Evolutionary conservation across 2,113 vertebrate genomes (phyloP), one percentile per base, ranked within the genome.

Genomic region (Enhydra lutris): DNA sequence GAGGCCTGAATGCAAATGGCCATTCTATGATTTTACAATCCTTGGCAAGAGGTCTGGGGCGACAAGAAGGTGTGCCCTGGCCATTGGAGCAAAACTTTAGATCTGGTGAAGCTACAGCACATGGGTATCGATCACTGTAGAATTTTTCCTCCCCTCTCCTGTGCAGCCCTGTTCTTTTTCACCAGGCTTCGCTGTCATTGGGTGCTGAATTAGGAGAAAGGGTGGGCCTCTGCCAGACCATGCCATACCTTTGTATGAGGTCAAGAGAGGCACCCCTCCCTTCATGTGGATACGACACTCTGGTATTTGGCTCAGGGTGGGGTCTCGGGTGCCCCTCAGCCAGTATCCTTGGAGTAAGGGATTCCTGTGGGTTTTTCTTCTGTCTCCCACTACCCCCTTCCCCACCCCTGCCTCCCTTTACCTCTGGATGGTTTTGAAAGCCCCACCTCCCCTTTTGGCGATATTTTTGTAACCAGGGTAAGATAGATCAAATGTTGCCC

Each of bases 71-170:
- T 17, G 34, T 47, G 85, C 29, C 34, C 10, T 15, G 15, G 57
- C 26, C 26, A 4, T 18, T 23, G 23, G n/a, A 67, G 17, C 45
- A 31, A 89, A 84, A 57, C 8, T 24, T 31, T 24, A 45, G 13
- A 34, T n/a, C 47, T 42, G 1, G 18, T 6, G 39, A 59, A 78
- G 45, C 50, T 39, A 34, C 1, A 0, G 29, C 13, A 24, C 4
- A 3, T 50, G 59, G 50, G 55, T 4, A 59, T 2, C 0, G 0
- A 21, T 24, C 81, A 5, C 17, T 0, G 0, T 2, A 45, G 71
- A 65, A 50, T n/a, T 50, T 92, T 57, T 34, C 24, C 11, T 39
- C 9, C 4, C 14, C 6, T 9, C 1, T 61, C 45, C 83, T 39
- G 3, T 0, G 0, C 8, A n/a, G 55, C n/a, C 63, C 42, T 34